A percentile compares a stretch with the other conserved stretches of the same genome.
phyloP scores from a whole-genome alignment of 2,113 vertebrate genomes.

The Brachyhypopomus gauderio region DNA sequence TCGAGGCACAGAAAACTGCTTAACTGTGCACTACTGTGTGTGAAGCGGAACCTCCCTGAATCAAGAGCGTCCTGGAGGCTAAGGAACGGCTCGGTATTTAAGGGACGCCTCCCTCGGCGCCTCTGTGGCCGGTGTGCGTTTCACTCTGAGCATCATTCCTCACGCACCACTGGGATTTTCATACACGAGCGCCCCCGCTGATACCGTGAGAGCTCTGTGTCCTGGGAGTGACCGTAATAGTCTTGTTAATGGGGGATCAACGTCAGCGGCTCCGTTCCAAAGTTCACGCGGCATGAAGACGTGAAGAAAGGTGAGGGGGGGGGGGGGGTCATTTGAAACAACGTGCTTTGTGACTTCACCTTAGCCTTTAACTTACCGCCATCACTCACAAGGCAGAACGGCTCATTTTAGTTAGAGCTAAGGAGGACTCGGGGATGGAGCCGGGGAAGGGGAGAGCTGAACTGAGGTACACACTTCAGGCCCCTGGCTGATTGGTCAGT shows the following conservation, averaged over 20 bases:
- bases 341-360: slow-evolving; percentile 57
- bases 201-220: slow-evolving; percentile 47
- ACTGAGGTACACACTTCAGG: too few species aligned
- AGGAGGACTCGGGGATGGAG: neutral
- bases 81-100: neutral
- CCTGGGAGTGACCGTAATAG: slow-evolving; percentile 57
- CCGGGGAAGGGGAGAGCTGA: too few species aligned
- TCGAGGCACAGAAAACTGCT: too few species aligned
- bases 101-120: neutral
- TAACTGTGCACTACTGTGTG: neutral
- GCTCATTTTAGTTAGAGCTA: neutral
- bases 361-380: slow-evolving; percentile 15
- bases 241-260: slow-evolving; percentile 67
- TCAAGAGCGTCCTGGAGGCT: neutral
- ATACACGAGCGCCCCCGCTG: slow-evolving; percentile 4
- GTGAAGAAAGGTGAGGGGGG: slow-evolving; percentile 22
- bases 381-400: neutral
- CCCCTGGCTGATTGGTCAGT: too few species aligned
- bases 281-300: slow-evolving; percentile 1
- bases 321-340: slow-evolving; percentile 58
- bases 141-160: slow-evolving; percentile 22
- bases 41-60: slow-evolving; percentile 7
- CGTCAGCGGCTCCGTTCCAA: slow-evolving; percentile 57
- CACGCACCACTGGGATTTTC: neutral
- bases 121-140: slow-evolving; percentile 9